Conservation (phyloP, 2,797 vertebrate genomes). For the Aldrovandia affinis region DNA sequence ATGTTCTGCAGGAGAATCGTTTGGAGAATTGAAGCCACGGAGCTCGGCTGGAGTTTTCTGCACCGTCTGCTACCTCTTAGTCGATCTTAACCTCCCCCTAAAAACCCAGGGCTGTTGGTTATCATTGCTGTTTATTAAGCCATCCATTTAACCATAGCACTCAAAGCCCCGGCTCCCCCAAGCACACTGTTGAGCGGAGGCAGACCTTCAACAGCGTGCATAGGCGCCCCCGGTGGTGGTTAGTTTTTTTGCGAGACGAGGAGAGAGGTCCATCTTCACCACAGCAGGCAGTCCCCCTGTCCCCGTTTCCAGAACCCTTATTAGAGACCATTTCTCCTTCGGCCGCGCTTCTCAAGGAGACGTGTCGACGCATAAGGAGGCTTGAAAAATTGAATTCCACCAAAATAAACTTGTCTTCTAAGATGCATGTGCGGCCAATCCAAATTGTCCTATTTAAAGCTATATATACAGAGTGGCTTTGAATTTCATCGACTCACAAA, state of each 20-base stretch:
- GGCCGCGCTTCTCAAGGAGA: constrained; percentile 83
- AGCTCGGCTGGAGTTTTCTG: constrained; percentile 27
- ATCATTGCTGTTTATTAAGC: constrained; percentile 19
- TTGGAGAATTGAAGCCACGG: constrained; percentile 1
- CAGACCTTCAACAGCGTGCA: constrained; percentile 47
- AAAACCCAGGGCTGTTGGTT: background rate
- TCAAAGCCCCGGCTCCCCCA: constrained; percentile 21
- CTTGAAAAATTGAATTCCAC: constrained; percentile 81
- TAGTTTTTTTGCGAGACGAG: constrained; percentile 45
- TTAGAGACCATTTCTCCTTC: constrained; percentile 66
- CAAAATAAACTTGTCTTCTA: constrained; percentile 85
- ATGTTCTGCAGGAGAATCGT: background rate
- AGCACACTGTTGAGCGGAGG: background rate
- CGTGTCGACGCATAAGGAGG: constrained; percentile 75
- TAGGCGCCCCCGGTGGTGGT: constrained; percentile 66
- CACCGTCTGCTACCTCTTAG: background rate
- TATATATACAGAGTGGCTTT: constrained; percentile 77
- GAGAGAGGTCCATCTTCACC: constrained; percentile 10
- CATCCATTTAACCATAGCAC: constrained; percentile 7
- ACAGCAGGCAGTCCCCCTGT: constrained; percentile 27
- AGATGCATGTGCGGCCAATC: constrained; percentile 78
- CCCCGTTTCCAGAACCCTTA: constrained; percentile 60
- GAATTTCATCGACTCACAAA: constrained; percentile 80
- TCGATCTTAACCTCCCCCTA: background rate
- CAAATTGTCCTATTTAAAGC: constrained; percentile 83